Base-by-base conservation (phyloP, 1,140 invertebrate species). In the Archegozetes longisetosus region DNA sequence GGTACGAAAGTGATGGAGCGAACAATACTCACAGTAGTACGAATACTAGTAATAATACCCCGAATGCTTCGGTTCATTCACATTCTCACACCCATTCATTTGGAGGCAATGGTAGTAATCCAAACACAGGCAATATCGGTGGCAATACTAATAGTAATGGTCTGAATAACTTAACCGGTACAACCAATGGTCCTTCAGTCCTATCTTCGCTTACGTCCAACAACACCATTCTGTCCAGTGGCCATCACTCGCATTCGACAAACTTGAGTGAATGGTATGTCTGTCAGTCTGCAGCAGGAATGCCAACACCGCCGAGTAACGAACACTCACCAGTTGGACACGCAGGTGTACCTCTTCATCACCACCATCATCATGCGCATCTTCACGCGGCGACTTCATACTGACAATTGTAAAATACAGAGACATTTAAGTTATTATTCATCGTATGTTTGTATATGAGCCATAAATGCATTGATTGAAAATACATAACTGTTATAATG, bases 181-280 rank as follows among this genome's bases (percentile, higher is more conserved):
- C 61, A 24, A 64, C 61, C 46, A 48, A 50, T 22, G 20, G n/a
- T 2, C 50, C 57, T 22, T 29, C 48, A 14, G 62, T 58, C 17
- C 14, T 55, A 28, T 48, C 54, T n/a, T 53, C 63, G 24, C 50
- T 55, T 47, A 52, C 49, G 47, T 53, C 62, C 23, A 56, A 61
- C 53, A 32, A 62, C 22, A 26, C 61, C 20, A 53, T 20, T 25
- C 29, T 54, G 26, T 40, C 32, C 6, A 40, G 32, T 40, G 24
- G 32, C 23, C 24, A 55, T 27, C 23, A 55, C 50, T 20, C 56
- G 52, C 25, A 60, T 55, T n/a, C 60, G 48, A 25, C 47, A 55
- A 51, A 40, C 58, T 32, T 57, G 49, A 58, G 28, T 60, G 58
- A 83, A 68, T 80, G 82, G 82, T 78, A 82, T 70, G 73, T 80